These are phyloP conservation scores for Xiphias gladius DNA, from an alignment of 2,113 vertebrate species.

Conservation along the genomic window DNA sequence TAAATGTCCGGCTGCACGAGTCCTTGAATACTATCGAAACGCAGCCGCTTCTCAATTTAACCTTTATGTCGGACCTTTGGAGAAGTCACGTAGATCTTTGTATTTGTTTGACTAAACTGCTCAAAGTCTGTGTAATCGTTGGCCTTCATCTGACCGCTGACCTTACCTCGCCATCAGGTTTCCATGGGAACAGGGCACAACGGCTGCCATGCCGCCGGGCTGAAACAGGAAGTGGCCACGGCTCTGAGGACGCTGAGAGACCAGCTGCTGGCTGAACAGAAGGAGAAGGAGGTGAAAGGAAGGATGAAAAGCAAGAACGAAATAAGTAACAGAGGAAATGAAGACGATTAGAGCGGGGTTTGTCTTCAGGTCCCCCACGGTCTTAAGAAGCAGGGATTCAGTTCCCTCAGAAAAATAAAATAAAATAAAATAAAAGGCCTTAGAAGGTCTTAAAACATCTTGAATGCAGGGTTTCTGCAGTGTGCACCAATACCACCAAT, in stretches of 20 bases:
- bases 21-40: too few relatives aligned
- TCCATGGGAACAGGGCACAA: constrained; percentile 43
- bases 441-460: too few relatives aligned
- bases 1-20: too few relatives aligned
- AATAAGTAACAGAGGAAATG: background rate
- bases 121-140: too few relatives aligned
- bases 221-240: constrained; percentile 80
- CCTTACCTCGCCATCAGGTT: constrained; percentile 54
- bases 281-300: constrained; percentile 60
- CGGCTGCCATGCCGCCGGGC: constrained; percentile 60
- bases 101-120: too few relatives aligned
- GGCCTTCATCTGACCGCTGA: constrained; percentile 16
- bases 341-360: background rate
- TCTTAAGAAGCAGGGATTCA: background rate
- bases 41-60: too few relatives aligned
- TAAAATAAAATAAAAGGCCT: too few relatives aligned
- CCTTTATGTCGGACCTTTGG: too few relatives aligned
- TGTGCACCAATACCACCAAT: too few relatives aligned
- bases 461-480: too few relatives aligned
- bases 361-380: too few relatives aligned
- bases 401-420: background rate
- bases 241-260: constrained; percentile 79
- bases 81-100: too few relatives aligned
- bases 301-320: background rate
- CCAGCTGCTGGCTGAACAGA: constrained; percentile 77